Percentiles rank a stretch among this genome's conserved stretches.
These are phyloP conservation scores for Isoperla grammatica DNA, from an alignment of 2,888 invertebrate species.

Conservation along the genomic window DNA sequence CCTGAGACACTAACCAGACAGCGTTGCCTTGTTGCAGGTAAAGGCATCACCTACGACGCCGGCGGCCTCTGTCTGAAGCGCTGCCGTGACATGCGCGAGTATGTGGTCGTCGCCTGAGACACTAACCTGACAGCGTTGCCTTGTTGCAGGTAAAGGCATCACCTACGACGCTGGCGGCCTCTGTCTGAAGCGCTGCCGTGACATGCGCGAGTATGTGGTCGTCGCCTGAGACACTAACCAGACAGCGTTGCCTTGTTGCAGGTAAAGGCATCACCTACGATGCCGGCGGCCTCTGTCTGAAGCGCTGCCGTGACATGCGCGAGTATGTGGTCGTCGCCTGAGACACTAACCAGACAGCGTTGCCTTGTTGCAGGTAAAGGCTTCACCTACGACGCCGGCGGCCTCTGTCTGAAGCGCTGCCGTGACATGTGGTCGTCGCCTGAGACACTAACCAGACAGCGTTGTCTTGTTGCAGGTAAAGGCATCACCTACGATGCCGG, in stretches of 20 bases:
- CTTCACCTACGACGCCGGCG: slow-evolving; percentile 55
- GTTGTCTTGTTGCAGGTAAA: slow-evolving; percentile 43
- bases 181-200: slow-evolving; percentile 57
- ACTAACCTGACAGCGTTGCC: slow-evolving; percentile 47
- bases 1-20: no score
- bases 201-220: no score
- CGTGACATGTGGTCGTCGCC: no score
- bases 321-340: no score
- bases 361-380: slow-evolving; percentile 46
- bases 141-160: slow-evolving; percentile 48
- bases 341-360: no score
- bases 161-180: slow-evolving; percentile 57
- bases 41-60: slow-evolving; percentile 57
- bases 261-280: slow-evolving; percentile 58
- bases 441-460: no score
- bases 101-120: no score
- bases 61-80: slow-evolving; percentile 61
- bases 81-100: slow-evolving; percentile 55
- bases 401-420: slow-evolving; percentile 60
- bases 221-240: no score
- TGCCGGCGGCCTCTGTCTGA: slow-evolving; percentile 57
- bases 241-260: slow-evolving; percentile 42
- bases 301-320: slow-evolving; percentile 55
- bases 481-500: slow-evolving; percentile 57
- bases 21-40: slow-evolving; percentile 43